Evolutionary conservation across 1,140 invertebrate species (phyloP).

Genomic region (Hylyphantes graminicola): DNA sequence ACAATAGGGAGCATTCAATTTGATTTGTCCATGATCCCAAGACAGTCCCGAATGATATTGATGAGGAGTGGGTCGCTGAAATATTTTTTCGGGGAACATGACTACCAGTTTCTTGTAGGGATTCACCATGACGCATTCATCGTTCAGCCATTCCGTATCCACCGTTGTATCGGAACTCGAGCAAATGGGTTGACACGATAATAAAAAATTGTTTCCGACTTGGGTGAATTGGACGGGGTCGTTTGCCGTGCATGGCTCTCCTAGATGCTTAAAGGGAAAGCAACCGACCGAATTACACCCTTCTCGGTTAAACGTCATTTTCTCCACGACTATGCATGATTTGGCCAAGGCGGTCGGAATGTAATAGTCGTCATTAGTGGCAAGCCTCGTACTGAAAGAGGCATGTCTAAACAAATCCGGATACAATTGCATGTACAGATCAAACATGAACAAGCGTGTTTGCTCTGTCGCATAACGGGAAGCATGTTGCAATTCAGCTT

Average conservation of each 20-base stretch:
- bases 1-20: not conserved
- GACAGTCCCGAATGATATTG: not conserved
- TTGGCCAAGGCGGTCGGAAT: not conserved
- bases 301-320: not conserved
- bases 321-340: not conserved
- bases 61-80: not conserved
- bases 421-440: not conserved
- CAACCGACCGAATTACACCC: not conserved
- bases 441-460: not conserved
- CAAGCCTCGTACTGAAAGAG: not conserved
- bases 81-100: not conserved
- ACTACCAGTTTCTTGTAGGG: not conserved
- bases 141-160: not conserved
- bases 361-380: not conserved
- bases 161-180: not conserved
- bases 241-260: not conserved
- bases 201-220: not conserved
- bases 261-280: not conserved
- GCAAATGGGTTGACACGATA: not conserved
- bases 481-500: not conserved
- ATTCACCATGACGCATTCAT: not conserved
- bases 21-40: not conserved
- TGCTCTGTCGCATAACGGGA: not conserved
- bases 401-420: not conserved
- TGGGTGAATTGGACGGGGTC: not conserved